Conservation (phyloP, 2,888 invertebrate genomes). For the Phyto melanocephala region DNA sequence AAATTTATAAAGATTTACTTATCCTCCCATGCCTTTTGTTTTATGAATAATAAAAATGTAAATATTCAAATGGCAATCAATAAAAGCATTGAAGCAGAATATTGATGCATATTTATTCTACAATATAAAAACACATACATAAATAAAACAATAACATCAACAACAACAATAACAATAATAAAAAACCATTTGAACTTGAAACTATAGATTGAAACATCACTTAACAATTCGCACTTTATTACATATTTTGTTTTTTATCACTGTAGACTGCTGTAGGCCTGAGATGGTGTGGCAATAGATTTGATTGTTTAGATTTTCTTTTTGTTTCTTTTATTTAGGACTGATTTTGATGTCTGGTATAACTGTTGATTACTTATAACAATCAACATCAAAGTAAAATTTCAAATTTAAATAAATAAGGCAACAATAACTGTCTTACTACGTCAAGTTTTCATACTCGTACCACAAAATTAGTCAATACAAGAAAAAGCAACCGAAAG, state of each 20-base stretch:
- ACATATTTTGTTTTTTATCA: background rate
- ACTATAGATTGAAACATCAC: background rate
- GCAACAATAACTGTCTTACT: background rate
- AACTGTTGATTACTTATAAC: background rate
- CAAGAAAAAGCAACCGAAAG: background rate
- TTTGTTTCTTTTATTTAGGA: background rate
- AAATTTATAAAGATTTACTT: background rate
- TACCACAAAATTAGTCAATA: background rate
- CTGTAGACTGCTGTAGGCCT: background rate
- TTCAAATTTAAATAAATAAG: constrained; percentile 23
- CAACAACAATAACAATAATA: background rate
- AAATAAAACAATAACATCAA: background rate
- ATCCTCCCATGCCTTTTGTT: background rate
- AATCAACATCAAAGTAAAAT: constrained; percentile 2
- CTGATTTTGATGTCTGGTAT: background rate
- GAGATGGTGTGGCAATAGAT: background rate
- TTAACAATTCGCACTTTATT: background rate
- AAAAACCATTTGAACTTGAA: constrained; percentile 3
- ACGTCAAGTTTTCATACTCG: background rate
- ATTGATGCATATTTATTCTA: constrained; percentile 42
- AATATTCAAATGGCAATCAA: constrained; percentile 39
- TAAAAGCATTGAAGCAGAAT: constrained; percentile 43
- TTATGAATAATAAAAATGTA: background rate
- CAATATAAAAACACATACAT: background rate
- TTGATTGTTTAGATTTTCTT: constrained; percentile 2